phyloP scores from a whole-genome alignment of 2,113 vertebrate genomes.

The Nicator chloris region DNA sequence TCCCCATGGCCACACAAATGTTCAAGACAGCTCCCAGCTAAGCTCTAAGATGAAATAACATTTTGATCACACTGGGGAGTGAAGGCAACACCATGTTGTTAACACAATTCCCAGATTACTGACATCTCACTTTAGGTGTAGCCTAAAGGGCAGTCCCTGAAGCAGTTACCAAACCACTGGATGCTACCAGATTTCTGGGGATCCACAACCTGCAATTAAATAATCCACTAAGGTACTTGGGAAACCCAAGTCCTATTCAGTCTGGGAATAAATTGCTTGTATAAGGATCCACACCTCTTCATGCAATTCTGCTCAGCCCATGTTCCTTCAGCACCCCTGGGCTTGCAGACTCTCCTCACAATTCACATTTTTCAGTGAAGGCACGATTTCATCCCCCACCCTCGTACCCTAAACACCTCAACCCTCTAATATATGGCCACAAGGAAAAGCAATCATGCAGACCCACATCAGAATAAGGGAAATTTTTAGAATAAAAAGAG shows the following conservation, averaged over 20 bases:
- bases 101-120: not conserved
- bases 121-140: not conserved
- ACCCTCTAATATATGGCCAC: not conserved
- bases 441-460: not conserved
- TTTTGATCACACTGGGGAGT: not conserved
- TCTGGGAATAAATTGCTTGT: not conserved
- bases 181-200: not conserved
- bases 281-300: not conserved
- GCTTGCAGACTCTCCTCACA: not conserved
- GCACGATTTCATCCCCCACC: not conserved
- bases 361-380: not conserved
- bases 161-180: not conserved
- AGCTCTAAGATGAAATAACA: not conserved
- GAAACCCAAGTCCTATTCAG: not conserved
- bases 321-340: not conserved
- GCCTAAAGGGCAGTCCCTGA: not conserved
- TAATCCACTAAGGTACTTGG: not conserved
- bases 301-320: not conserved
- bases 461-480: not conserved
- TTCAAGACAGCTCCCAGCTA: not conserved
- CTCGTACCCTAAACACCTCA: not conserved
- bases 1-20: not conserved
- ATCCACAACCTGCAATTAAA: not conserved
- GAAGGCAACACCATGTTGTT: not conserved
- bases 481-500: not conserved